Percentiles rank a stretch among this genome's conserved stretches.
Evolutionary conservation across 2,113 vertebrate genomes (phyloP).

Genomic region (Sinosuthora webbiana): DNA sequence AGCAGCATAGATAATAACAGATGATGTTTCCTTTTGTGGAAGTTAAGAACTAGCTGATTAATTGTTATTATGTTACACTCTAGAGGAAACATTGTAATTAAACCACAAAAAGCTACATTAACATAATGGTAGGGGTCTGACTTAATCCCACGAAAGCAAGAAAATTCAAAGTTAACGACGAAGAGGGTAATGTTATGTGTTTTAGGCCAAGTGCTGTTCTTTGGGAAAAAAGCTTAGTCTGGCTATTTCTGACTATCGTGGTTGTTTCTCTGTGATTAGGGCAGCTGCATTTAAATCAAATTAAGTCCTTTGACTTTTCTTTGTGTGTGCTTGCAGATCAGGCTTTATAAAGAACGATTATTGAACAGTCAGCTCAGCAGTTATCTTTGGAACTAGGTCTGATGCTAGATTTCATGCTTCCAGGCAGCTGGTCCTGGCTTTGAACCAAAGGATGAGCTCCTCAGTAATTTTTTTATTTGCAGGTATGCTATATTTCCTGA

Average conservation of each 20-base stretch:
- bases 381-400: background rate
- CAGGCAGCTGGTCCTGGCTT: background rate
- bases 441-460: background rate
- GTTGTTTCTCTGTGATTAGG: background rate
- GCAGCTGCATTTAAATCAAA: background rate
- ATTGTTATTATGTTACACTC: conserved; percentile 49
- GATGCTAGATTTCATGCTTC: background rate
- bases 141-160: conserved; percentile 38
- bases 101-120: conserved; percentile 51
- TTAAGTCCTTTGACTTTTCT: background rate
- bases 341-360: background rate
- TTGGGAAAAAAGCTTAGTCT: background rate
- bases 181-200: background rate
- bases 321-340: background rate
- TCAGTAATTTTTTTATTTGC: background rate
- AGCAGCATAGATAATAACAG: conserved; percentile 34
- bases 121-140: conserved; percentile 50
- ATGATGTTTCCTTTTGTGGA: conserved; percentile 52
- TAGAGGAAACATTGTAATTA: conserved; percentile 55
- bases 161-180: conserved; percentile 39
- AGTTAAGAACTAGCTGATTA: conserved; percentile 56
- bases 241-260: background rate
- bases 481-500: background rate
- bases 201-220: conserved; percentile 1
- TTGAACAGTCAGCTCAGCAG: background rate